Evolutionary conservation across 2,888 invertebrate genomes (phyloP), one percentile per base, ranked within the genome.

Genomic region (Bombyx huttoni): DNA sequence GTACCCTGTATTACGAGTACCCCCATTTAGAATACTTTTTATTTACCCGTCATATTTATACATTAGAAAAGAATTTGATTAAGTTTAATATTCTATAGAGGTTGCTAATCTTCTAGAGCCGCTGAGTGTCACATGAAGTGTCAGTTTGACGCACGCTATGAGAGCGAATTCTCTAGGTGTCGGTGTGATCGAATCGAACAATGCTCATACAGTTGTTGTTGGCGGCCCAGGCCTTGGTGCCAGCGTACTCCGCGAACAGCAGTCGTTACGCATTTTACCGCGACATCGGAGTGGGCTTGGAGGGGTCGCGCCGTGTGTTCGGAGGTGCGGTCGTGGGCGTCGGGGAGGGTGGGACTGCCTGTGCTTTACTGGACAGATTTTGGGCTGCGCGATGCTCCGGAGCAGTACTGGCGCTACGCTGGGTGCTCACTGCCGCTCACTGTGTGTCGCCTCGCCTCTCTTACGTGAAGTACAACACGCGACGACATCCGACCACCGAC

Each of bases 401-500:
- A 54, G 56, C 78, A 8, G 73, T 78, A 56, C 56, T 87, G 57
- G 59, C 74, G 49, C 50, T 67, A 56, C 73, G 71, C 63, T 86
- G 85, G 85, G 81, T 60, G 64, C 69, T 87, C 52, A 85, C 86
- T 34, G 85, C 86, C 33, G 86, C 81, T 47, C 85, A 85, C 70
- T 87, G 86, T 66, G 68, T 80, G 12, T 53, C 72, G 13, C 59
- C 78, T 48, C 59, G 57, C 47, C 49, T 82, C 51, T 70, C 75
- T 52, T 80, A 78, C 71, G 72, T 83, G 52, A 69, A 70, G 64
- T 82, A 78, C 71, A 75, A 78, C 65, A 60, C 80, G 53, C 71
- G 67, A 8, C 62, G 57, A 2, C 69, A 75, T 14, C 8, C 65
- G 50, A 54, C 64, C 24, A 48, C 52, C 35, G 71, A 65, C 10